These are phyloP conservation scores for Eledona agricola DNA, from an alignment of 2,888 invertebrate genomes.

Conservation along the genomic window DNA sequence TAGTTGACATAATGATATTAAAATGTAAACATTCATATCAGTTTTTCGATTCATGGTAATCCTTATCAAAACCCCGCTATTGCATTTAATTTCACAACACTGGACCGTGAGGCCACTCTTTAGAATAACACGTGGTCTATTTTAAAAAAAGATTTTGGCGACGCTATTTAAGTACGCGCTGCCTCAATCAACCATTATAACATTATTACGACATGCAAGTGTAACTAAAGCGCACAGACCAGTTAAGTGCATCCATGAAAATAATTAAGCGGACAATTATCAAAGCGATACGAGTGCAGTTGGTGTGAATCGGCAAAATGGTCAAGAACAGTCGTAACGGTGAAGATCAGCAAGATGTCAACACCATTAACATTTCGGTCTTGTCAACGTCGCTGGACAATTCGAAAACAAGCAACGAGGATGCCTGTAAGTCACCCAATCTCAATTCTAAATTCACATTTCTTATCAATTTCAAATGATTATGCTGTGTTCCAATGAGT, in stretches of 20 bases:
- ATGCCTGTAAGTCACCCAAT: no score
- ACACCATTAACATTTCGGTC: no score
- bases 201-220: neutral
- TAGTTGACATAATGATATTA: conserved; percentile 6
- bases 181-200: conserved; percentile 11
- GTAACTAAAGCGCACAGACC: no score
- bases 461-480: no score
- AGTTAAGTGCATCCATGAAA: no score
- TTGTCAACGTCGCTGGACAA: no score
- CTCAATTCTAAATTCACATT: no score
- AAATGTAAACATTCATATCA: conserved; percentile 8
- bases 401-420: no score
- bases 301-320: neutral
- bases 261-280: no score
- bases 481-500: no score
- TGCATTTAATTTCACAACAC: conserved; percentile 13
- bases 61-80: conserved; percentile 5
- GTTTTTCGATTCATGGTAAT: neutral
- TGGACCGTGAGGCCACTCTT: conserved; percentile 5
- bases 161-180: conserved; percentile 4
- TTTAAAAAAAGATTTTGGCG: conserved; percentile 22
- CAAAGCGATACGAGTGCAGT: conserved; percentile 5
- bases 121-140: conserved; percentile 7
- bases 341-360: no score
- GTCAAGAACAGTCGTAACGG: no score